Base-by-base conservation (phyloP, 64 coral and sea anemone genomes). In the Orbicella faveolata region DNA sequence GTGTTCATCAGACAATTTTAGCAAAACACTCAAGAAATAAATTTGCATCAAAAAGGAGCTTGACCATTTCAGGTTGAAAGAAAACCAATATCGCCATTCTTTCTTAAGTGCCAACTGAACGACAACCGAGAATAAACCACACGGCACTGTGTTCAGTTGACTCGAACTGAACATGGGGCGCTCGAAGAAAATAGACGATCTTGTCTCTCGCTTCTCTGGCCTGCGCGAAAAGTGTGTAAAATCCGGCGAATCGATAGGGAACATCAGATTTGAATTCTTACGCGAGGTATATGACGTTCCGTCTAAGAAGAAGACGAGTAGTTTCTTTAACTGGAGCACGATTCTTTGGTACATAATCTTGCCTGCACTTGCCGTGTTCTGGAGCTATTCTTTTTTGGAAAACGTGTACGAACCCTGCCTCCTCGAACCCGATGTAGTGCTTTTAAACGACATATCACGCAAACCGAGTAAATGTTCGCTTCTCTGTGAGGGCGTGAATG, bases 401-500 rank as follows among this genome's bases (percentile, higher is more conserved):
- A 89, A 93, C 54, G 30, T 70, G 6, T 74, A 88, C 73, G 9
- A 83, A 14, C 78, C 9, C 26, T 99, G 97, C 35, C 89, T 95
- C 13, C 51, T 99, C n/a, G 81, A 99, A 20, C 75, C 87, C 34
- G 95, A 95, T 55, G 73, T 84, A 63, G 83, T 99, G 73, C 30
- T 94, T 17, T 53, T 68, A 2, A 87, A 90, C 55, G 97, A 99
- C 66, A 74, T 95, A 20, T 68, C 91, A 20, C 94, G 97, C 2
- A 95, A 95, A 53, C 80, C 93, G n/a, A 95, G 88, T 35, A 87
- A 99, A 52, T 99, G 97, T 57, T 90, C 88, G 18, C 77, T 80
- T 14, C 93, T 99, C 88, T 99, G 97, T 52, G 84, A 96, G 86
- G 97, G 91, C 3, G 65, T 93, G 25, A 65, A 51, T 9, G 94